Conservation (phyloP, 2,888 invertebrate species). For the Meteorus colon region DNA sequence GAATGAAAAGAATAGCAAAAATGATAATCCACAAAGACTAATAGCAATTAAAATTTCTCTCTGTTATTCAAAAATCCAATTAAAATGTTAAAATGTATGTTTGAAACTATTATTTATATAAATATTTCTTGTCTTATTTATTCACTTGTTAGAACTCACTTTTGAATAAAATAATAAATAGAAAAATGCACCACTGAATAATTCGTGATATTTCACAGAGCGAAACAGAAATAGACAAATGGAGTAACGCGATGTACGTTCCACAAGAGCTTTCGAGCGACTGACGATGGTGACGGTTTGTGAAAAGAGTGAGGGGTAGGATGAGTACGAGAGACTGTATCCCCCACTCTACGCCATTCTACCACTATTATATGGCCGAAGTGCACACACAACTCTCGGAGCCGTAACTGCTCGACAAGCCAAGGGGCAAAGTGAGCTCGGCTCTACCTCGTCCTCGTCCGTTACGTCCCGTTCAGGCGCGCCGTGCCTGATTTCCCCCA, state of each 20-base stretch:
- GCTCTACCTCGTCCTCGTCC: constrained; percentile 36
- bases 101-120: not conserved
- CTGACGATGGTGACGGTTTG: constrained; percentile 66
- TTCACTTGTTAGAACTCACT: not conserved
- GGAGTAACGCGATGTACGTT: constrained; percentile 44
- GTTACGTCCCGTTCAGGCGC: not conserved
- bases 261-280: constrained; percentile 66
- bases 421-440: constrained; percentile 36
- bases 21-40: too few species aligned
- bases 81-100: constrained; percentile 13
- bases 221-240: constrained; percentile 26
- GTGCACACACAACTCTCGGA: constrained; percentile 30
- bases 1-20: too few species aligned
- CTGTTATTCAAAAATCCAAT: not conserved
- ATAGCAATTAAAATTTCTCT: too few species aligned
- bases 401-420: constrained; percentile 36
- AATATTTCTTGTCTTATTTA: not conserved
- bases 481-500: constrained; percentile 30
- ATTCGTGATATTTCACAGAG: not conserved
- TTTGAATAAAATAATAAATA: too few species aligned
- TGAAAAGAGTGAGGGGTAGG: constrained; percentile 62
- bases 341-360: constrained; percentile 52
- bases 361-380: constrained; percentile 35
- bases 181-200: not conserved
- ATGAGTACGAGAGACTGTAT: constrained; percentile 25